Conservation (phyloP, 1,140 invertebrate genomes). For the Nebria ingens region DNA sequence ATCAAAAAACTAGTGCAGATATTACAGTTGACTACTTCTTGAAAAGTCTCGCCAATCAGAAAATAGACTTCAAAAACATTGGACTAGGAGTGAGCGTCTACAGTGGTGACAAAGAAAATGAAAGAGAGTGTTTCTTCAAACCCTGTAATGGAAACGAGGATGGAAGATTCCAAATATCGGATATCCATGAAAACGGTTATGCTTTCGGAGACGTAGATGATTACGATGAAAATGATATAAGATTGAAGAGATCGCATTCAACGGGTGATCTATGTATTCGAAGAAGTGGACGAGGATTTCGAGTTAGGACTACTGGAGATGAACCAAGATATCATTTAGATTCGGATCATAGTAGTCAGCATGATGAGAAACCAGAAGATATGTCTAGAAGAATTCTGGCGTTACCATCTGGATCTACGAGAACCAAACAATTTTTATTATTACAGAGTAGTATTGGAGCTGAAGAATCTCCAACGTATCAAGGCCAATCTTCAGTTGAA, state of each 20-base stretch:
- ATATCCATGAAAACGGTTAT: constrained; percentile 40
- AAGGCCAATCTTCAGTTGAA: constrained; percentile 36
- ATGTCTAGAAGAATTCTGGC: constrained; percentile 28
- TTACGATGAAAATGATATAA: constrained; percentile 27
- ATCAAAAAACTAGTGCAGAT: constrained; percentile 37
- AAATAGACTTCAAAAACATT: constrained; percentile 30
- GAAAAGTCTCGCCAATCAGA: constrained; percentile 39
- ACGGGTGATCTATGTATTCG: constrained; percentile 38
- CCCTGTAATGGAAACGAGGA: constrained; percentile 36
- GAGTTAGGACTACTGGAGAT: constrained; percentile 27
- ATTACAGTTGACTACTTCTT: constrained; percentile 44
- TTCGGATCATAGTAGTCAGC: constrained; percentile 39
- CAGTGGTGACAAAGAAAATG: constrained; percentile 15
- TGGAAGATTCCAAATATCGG: constrained; percentile 42
- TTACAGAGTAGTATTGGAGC: constrained; percentile 25
- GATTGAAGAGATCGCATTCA: constrained; percentile 38
- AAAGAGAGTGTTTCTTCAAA: constrained; percentile 26
- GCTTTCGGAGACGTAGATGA: constrained; percentile 33
- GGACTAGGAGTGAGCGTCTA: constrained; percentile 23
- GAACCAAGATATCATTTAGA: constrained; percentile 38
- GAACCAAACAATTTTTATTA: constrained; percentile 29
- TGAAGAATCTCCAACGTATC: constrained; percentile 29
- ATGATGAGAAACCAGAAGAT: constrained; percentile 40
- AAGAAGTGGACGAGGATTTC: constrained; percentile 23
- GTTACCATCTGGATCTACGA: constrained; percentile 25